phyloP scores from a whole-genome alignment of 53 echinoderm and acorn worm genomes.

The Hippasteria phrygiana region DNA sequence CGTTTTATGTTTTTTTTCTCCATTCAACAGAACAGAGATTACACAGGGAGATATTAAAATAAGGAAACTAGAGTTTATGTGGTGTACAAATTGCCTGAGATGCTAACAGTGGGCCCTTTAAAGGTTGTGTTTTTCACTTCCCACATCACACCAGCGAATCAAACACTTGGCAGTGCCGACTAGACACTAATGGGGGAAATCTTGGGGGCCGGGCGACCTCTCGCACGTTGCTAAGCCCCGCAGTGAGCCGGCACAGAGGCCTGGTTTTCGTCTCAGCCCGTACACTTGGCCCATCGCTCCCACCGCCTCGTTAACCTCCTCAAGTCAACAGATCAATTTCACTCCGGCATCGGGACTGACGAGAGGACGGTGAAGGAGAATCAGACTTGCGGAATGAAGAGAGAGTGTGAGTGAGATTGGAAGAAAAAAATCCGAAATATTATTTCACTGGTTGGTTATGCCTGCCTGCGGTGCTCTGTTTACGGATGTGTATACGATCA shows the following conservation, averaged over 20 bases:
- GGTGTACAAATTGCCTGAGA: not conserved
- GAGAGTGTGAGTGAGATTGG: no score
- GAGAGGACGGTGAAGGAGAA: not conserved
- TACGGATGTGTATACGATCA: slow-evolving; percentile 9
- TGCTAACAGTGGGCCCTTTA: not conserved
- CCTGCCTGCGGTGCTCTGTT: not conserved
- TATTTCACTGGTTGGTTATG: slow-evolving; percentile 21
- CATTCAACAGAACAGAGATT: no score
- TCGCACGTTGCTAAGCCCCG: not conserved
- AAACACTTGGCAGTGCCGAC: slow-evolving; percentile 17
- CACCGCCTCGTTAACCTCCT: slow-evolving; percentile 32
- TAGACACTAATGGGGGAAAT: not conserved
- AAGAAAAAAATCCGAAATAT: slow-evolving; percentile 21
- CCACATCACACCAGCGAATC: not conserved
- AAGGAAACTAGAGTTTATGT: not conserved
- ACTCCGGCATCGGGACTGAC: not conserved
- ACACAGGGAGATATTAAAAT: not conserved
- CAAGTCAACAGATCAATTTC: slow-evolving; percentile 49
- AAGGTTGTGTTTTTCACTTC: slow-evolving; percentile 31
- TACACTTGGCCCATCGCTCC: slow-evolving; percentile 14
- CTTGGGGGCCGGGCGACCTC: slow-evolving; percentile 10
- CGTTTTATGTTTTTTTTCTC: no score
- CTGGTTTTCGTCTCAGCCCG: slow-evolving; percentile 18
- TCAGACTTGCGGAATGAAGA: not conserved
- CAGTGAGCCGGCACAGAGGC: slow-evolving; percentile 22